Conservation (phyloP, 1,140 invertebrate species). For the Notospermus geniculatus region DNA sequence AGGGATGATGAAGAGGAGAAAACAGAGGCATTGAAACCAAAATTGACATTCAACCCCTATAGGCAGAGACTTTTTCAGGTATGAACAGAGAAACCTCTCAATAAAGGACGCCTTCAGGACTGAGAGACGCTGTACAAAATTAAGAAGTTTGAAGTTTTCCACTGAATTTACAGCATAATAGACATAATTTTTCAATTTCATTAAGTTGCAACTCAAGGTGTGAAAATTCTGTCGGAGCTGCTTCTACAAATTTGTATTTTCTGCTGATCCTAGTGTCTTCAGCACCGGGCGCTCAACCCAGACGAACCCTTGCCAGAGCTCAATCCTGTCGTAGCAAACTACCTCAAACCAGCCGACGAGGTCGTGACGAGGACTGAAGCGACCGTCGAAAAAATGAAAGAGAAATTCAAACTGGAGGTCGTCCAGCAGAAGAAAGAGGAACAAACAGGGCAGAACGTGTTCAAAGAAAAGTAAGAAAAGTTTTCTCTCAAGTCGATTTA, state of each 20-base stretch:
- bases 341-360: slow-evolving; percentile 40
- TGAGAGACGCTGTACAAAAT: too few relatives aligned
- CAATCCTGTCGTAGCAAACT: slow-evolving; percentile 39
- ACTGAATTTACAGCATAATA: too few relatives aligned
- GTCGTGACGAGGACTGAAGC: slow-evolving; percentile 30
- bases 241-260: too few relatives aligned
- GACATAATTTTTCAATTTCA: too few relatives aligned
- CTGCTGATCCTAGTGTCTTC: slow-evolving; percentile 50
- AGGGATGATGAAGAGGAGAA: slow-evolving; percentile 49
- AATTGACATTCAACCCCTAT: slow-evolving; percentile 54
- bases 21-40: slow-evolving; percentile 50
- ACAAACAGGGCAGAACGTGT: slow-evolving; percentile 44
- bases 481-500: slow-evolving; percentile 9
- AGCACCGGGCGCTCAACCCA: slow-evolving; percentile 49
- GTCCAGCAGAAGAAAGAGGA: slow-evolving; percentile 42
- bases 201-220: too few relatives aligned
- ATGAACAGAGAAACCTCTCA: slow-evolving; percentile 7
- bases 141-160: too few relatives aligned
- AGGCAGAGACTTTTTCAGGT: slow-evolving; percentile 57
- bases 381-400: slow-evolving; percentile 35
- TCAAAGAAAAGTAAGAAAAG: slow-evolving; percentile 39
- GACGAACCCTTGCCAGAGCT: slow-evolving; percentile 49
- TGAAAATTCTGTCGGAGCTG: too few relatives aligned
- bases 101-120: too few relatives aligned
- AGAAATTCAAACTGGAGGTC: slow-evolving; percentile 46